Evolutionary conservation across 1,140 invertebrate species (phyloP), one percentile per base, ranked within the genome.

Genomic region (Drosophila sp.): DNA sequence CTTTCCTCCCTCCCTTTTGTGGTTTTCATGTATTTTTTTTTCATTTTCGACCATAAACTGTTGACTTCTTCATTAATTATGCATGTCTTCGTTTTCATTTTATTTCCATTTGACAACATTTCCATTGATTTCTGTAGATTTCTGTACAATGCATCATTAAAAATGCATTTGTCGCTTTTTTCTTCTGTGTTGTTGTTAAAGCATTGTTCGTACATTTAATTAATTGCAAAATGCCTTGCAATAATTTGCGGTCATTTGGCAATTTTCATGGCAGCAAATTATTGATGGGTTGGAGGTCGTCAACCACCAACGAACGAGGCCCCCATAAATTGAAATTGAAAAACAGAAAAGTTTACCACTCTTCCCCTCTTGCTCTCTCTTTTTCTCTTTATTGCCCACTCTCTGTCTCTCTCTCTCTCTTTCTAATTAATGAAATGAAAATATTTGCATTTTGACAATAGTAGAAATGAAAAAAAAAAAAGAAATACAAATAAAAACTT

Each of bases 361-460:
- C 23, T 27, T 1, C 23, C 23, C 2, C 38, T 4, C 17, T 29
- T 6, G 3, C 1, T 8, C 0, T 11, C 8, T 27, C 17, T 25
- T n/a, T 30, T 35, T 25, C 10, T 30, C 33, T 30, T 33, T 32
- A 8, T 44, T 17, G 17, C 33, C 8, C 60, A 29, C 23, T 11
- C 29, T 44, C 56, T 54, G 5, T 29, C 27, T 40, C 62, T 57
- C 76, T 44, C 4, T 25, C 25, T 5, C 40, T 25, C 40, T 47
- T 62, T 79, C 76, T 79, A 83, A 86, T 86, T 83, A 84, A 80
- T 78, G 62, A 80, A 89, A 84, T 80, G 65, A 72, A 80, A 84
- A 87, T 89, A 87, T 77, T 89, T 89, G 63, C 70, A 80, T 83
- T 72, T 72, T 58, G 35, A 70, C 47, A 66, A 61, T 66, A 58